Evolutionary conservation across 2,888 invertebrate genomes (phyloP).

Genomic region (Melipona bicolor): DNA sequence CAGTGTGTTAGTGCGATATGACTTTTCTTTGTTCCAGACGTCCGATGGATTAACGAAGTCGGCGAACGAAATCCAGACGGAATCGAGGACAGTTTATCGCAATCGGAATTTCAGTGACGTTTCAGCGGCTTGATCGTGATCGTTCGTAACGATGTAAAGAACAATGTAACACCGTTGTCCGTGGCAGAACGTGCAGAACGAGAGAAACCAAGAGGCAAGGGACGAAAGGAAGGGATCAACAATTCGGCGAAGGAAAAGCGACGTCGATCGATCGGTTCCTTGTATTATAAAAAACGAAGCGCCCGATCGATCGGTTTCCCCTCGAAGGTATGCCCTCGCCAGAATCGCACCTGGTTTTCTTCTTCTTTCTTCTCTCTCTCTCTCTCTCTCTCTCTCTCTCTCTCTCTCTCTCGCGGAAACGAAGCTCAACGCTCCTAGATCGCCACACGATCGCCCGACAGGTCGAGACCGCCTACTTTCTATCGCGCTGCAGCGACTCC

Average conservation of each 20-base stretch:
- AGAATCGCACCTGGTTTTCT: slow-evolving; percentile 35
- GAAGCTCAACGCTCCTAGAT: slow-evolving; percentile 50
- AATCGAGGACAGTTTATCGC: slow-evolving; percentile 11
- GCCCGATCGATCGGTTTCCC: slow-evolving; percentile 63
- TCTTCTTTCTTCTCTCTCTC: slow-evolving; percentile 1
- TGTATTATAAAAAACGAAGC: slow-evolving; percentile 5
- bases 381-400: too few relatives aligned
- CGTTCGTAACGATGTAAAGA: slow-evolving; percentile 59
- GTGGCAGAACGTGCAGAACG: slow-evolving; percentile 10
- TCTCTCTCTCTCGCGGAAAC: slow-evolving; percentile 5
- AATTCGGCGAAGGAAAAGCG: slow-evolving; percentile 22
- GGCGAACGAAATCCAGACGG: neutral
- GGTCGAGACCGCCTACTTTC: slow-evolving; percentile 67
- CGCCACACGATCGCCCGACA: slow-evolving; percentile 55
- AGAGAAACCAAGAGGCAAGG: neutral
- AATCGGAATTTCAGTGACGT: slow-evolving; percentile 10
- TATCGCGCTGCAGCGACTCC: slow-evolving; percentile 58
- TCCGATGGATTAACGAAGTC: slow-evolving; percentile 44
- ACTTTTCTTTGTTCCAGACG: slow-evolving; percentile 32
- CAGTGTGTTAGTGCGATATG: neutral
- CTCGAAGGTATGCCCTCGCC: slow-evolving; percentile 49
- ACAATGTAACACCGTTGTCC: slow-evolving; percentile 57
- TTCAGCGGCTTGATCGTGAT: slow-evolving; percentile 15
- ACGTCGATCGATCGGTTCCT: slow-evolving; percentile 52
- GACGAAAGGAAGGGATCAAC: slow-evolving; percentile 8